Evolutionary conservation across 2,888 invertebrate species (phyloP).

Genomic region (Oegoconia quadripuncta): DNA sequence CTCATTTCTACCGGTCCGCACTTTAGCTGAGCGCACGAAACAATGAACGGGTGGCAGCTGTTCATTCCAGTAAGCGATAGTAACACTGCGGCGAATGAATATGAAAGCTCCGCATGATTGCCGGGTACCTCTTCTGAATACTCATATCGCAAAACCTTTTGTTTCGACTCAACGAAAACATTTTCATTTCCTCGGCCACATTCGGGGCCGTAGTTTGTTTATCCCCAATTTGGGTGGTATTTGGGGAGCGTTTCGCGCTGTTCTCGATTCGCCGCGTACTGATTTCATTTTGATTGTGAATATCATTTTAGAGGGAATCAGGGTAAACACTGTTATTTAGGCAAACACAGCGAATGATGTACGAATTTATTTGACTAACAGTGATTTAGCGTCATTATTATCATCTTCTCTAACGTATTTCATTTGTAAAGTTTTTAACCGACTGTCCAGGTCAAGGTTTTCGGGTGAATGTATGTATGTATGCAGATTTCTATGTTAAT

Average conservation of each 20-base stretch:
- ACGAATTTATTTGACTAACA: conserved; percentile 19
- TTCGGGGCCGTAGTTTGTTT: conserved; percentile 47
- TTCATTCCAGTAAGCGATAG: conserved; percentile 58
- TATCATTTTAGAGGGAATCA: conserved; percentile 34
- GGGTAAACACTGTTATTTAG: conserved; percentile 31
- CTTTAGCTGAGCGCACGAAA: conserved; percentile 43
- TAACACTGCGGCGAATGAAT: conserved; percentile 37
- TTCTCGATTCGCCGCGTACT: conserved; percentile 37
- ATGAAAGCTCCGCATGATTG: conserved; percentile 49
- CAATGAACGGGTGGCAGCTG: conserved; percentile 53
- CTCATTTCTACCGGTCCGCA: conserved; percentile 36
- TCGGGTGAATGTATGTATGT: too few relatives aligned
- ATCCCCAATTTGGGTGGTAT: conserved; percentile 48
- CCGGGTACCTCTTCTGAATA: conserved; percentile 39
- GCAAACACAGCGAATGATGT: conserved; percentile 23
- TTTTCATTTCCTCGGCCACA: conserved; percentile 49
- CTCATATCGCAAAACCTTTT: conserved; percentile 46
- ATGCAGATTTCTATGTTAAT: not conserved
- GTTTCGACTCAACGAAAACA: conserved; percentile 47
- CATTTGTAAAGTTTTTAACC: too few relatives aligned
- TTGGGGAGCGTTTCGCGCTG: conserved; percentile 27
- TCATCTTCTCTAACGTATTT: not conserved
- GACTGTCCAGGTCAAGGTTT: too few relatives aligned
- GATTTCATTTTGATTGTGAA: conserved; percentile 49
- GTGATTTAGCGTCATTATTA: conserved; percentile 8